Evolutionary conservation across 2,797 vertebrate species (phyloP).

Genomic region (Urosaurus nigricauda): DNA sequence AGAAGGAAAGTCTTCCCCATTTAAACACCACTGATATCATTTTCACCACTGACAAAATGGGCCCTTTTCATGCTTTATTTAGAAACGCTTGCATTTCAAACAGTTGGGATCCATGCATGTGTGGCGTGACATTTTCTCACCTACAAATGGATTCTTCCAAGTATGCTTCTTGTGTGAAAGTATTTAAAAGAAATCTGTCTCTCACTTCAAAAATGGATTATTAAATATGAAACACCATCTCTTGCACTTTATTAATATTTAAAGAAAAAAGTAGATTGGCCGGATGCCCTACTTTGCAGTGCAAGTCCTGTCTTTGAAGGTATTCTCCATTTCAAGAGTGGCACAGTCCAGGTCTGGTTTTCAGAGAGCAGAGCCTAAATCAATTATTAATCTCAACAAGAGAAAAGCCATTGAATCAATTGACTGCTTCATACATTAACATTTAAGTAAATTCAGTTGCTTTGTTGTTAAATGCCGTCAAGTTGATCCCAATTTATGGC

Average conservation of each 20-base stretch:
- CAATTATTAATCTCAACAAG: too few species aligned
- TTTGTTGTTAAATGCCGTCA: too few species aligned
- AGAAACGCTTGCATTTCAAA: background rate
- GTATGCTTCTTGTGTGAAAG: background rate
- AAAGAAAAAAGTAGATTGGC: background rate
- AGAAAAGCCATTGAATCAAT: too few species aligned
- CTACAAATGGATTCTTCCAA: background rate
- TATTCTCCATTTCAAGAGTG: background rate
- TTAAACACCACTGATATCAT: background rate
- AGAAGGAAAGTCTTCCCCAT: background rate
- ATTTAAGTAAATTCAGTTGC: too few species aligned
- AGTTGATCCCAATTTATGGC: too few species aligned
- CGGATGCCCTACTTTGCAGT: background rate
- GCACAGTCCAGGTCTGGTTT: background rate
- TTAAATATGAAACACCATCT: background rate
- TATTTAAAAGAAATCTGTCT: background rate
- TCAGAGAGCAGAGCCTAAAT: background rate
- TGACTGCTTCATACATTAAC: too few species aligned
- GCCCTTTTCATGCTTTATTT: background rate
- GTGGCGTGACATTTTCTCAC: background rate
- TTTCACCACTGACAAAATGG: background rate
- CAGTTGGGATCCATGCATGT: too few species aligned
- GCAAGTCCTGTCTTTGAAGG: background rate
- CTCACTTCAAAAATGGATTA: background rate
- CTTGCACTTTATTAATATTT: background rate